Evolutionary conservation across 2,113 vertebrate genomes (phyloP), one percentile per base, ranked within the genome.

Genomic region (Cervus canadensis): DNA sequence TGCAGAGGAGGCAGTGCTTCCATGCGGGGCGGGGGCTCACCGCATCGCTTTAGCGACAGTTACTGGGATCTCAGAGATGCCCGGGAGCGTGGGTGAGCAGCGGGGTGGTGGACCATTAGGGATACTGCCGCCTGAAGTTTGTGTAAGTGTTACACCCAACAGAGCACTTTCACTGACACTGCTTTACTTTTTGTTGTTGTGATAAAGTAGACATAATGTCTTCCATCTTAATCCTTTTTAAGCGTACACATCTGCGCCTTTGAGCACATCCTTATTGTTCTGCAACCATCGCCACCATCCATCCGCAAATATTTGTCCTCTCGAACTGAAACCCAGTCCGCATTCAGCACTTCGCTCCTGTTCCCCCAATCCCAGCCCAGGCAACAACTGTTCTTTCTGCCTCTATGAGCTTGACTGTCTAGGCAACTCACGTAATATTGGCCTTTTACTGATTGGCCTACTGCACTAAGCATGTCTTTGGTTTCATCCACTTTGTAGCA

Each of bases 351-450:
- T 6, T 5, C 25, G n/a, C 19, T n/a, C 48, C 33, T 6, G 2
- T 14, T 50, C 2, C 19, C 17, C 3, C 12, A 14, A 0, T 1
- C 26, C 11, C 14, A 25, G 64, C 26, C 57, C 45, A 57, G 12
- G 52, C 21, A 52, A 26, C 48, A 30, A 17, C 62, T 25, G 9
- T 1, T 67, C 83, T 59, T 26, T 83, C 71, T n/a, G 25, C 52
- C 52, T 78, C 60, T 56, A 4, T 23, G 48, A 54, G 40, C 78
- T 28, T 50, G 30, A 54, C 5, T 33, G 21, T 16, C 5, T 4
- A 43, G 48, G 92, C 15, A 3, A 52, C 48, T 82, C 83, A 9
- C 9, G 10, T 15, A 43, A 1, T 26, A 19, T 52, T 62, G 74
- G 36, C 78, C 19, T 23, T 87, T 59, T 59, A 4, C 19, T 59